Conservation (phyloP, 2,797 vertebrate genomes). For the Anisognathus igniventris region DNA sequence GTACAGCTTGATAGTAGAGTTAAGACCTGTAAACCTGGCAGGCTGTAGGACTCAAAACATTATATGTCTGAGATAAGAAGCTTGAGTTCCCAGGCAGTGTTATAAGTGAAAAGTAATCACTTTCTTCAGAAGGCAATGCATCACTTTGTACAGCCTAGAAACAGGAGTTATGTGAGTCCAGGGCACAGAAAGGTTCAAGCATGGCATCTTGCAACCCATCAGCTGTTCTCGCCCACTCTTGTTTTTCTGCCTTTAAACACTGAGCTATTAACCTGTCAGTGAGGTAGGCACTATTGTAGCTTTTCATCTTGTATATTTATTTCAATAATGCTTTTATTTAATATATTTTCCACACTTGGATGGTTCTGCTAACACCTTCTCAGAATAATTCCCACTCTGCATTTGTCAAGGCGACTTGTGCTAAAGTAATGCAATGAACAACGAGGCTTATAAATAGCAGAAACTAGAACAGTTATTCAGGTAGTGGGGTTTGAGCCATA, state of each 20-base stretch:
- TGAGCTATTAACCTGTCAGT: not conserved
- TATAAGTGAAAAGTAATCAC: not conserved
- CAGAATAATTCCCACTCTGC: not conserved
- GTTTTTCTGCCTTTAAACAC: not conserved
- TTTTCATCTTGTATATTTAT: not conserved
- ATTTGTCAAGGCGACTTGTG: not conserved
- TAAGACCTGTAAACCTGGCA: not conserved
- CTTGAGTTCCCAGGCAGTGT: not conserved
- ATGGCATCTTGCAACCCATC: not conserved
- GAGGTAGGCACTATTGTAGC: not conserved
- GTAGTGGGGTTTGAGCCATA: not conserved
- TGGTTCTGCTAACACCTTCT: not conserved
- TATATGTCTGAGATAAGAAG: not conserved
- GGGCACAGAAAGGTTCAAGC: not conserved
- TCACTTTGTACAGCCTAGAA: not conserved
- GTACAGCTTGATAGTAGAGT: not conserved
- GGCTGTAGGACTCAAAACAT: not conserved
- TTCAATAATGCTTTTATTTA: slow-evolving; percentile 21
- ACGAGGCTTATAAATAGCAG: not conserved
- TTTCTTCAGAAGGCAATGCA: not conserved
- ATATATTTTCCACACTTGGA: slow-evolving; percentile 9
- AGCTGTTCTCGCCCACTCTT: not conserved
- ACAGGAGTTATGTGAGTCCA: not conserved
- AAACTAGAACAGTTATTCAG: not conserved
- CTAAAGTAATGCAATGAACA: not conserved